These are phyloP conservation scores for Oenanthe oenanthe DNA, from an alignment of 2,113 vertebrate species.

Conservation along the genomic window DNA sequence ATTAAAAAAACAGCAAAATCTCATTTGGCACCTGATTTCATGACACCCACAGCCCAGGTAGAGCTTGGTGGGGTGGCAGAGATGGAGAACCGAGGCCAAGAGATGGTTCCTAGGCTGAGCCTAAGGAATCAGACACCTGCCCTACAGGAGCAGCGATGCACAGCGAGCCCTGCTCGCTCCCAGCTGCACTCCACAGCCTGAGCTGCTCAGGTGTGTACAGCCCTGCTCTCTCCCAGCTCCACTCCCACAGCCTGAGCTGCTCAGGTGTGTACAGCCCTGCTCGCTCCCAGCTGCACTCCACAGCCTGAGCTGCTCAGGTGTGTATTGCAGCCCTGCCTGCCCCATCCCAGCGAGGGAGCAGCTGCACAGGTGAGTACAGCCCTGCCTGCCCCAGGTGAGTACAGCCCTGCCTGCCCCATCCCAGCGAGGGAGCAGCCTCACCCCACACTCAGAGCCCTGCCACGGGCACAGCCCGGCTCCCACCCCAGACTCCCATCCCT, in stretches of 20 bases:
- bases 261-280: neutral
- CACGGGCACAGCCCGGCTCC: neutral
- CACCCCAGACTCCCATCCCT: neutral
- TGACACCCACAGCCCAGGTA: neutral
- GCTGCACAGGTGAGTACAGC: too few relatives aligned
- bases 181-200: neutral
- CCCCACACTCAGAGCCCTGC: accelerated
- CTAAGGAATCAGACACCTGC: neutral
- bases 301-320: too few relatives aligned
- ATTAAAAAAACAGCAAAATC: neutral
- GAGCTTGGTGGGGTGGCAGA: neutral
- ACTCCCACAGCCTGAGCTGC: too few relatives aligned
- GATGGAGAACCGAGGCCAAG: neutral
- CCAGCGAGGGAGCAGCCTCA: neutral
- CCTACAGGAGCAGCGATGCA: neutral
- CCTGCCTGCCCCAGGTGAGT: neutral
- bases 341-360: neutral
- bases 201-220: neutral
- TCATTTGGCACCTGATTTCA: neutral
- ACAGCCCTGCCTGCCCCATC: too few relatives aligned
- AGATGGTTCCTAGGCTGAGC: neutral
- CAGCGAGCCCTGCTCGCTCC: neutral
- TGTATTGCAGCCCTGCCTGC: too few relatives aligned
- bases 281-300: too few relatives aligned
- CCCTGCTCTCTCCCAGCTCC: neutral